Evolutionary conservation across 2,888 invertebrate genomes (phyloP), one percentile per base, ranked within the genome.

Genomic region (Apamea monoglypha): DNA sequence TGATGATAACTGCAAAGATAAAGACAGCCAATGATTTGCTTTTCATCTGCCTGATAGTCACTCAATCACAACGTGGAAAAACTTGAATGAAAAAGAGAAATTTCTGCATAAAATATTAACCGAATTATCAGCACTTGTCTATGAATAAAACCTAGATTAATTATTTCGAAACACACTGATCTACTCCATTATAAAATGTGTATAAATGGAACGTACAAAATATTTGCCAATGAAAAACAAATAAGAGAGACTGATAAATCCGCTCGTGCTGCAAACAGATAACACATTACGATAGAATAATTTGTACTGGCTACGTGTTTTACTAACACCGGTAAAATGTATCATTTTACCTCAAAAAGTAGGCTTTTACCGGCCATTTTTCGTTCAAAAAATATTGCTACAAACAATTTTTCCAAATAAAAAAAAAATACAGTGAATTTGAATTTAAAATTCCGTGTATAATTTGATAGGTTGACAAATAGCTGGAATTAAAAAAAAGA

Each of bases 251-350:
- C 82, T 88, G 94, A 95, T 96, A 95, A 94, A 91, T 90, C 87
- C 92, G 93, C 95, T 93, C 95, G 95, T 95, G 95, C 95, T 89
- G 87, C 92, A 91, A 92, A 92, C 87, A 92, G 94, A 95, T 95
- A 95, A 93, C 92, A 92, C 87, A 91, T 90, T 89, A 90, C 87
- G 88, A 85, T 90, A 79, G 86, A 89, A 91, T 61, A 83, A 78
- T 87, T 91, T 88, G 84, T 85, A 85, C 82, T 71, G 80, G 81
- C 80, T 85, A 83, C 84, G 87, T 85, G 87, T 79, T 89, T 80
- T 80, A 86, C 64, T 80, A 61, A 64, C 53, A 47, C 68, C 77
- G 53, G 77, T 82, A 91, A 91, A 90, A 92, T 91, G 88, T 84
- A 79, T 74, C 80, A 80, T 85, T 87, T 83, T 78, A 77, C 72